Base-by-base conservation (phyloP, 1,140 invertebrate genomes). In the Tetramorium parvispinum region DNA sequence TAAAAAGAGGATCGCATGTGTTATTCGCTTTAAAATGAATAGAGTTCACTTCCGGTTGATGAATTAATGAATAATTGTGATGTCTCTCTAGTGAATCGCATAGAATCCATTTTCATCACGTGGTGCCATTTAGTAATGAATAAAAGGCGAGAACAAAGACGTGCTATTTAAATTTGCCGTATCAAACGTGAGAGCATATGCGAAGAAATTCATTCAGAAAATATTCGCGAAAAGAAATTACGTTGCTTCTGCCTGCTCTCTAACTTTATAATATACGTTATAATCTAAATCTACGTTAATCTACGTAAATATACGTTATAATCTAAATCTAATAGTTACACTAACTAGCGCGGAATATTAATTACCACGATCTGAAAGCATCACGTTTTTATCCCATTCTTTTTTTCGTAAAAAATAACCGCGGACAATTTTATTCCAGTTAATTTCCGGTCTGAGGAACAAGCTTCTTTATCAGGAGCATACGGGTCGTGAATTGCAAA, bases 381-480 rank as follows among this genome's bases (percentile, higher is more conserved):
- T n/a, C 24, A 1, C 21, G 49, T 32, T 32, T 68, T 16, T 27
- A 43, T 46, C 18, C 10, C 6, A 6, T 65, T 21, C 3, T 65
- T n/a, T 40, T 40, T n/a, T 37, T 10, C 7, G 61, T 37, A 6
- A 37, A 32, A 21, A 57, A 46, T 43, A 81, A 81, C 37, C 37
- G 7, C 11, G 3, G 24, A 46, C 65, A 70, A 70, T 81, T 68
- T 68, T 81, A 68, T 81, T 51, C 66, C 21, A 70, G 24, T 81
- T 70, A 43, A 81, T 81, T 55, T 70, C 37, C 37, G 59, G 27
- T 16, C n/a, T 32, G n/a, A 2, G 16, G n/a, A 46, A 77, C 43
- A 57, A 16, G 8, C 59, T 10, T 13, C 5, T 70, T 70, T 55
- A 43, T 70, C 24, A 53, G 5, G 5, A 46, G 24, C 18, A 13